phyloP scores from a whole-genome alignment of 2,113 vertebrate genomes.

The Sinosuthora webbiana region DNA sequence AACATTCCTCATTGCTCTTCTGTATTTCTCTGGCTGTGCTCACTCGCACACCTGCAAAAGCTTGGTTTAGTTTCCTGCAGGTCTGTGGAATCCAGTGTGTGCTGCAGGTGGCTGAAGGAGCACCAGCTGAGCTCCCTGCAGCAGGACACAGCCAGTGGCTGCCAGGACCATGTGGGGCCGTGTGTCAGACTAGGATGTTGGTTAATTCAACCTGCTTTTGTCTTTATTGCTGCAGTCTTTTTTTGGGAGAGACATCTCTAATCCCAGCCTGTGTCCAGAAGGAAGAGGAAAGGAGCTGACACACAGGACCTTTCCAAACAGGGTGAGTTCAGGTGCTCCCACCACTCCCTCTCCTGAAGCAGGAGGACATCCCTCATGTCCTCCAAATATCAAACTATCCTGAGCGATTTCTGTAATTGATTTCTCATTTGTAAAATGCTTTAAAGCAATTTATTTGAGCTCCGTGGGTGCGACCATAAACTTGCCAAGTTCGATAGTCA shows the following conservation, averaged over 20 bases:
- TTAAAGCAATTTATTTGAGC: background rate
- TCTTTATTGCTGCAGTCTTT: background rate
- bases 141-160: background rate
- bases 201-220: background rate
- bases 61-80: background rate
- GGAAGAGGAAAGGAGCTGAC: background rate
- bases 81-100: fast-evolving
- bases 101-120: background rate
- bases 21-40: background rate
- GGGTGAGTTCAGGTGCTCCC: background rate
- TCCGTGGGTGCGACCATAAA: background rate
- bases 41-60: background rate
- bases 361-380: background rate
- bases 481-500: background rate
- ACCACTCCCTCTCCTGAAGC: background rate
- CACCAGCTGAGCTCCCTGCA: background rate
- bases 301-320: background rate
- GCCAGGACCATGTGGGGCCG: background rate
- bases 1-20: background rate
- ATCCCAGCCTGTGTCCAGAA: background rate
- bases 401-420: background rate
- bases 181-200: background rate
- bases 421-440: background rate
- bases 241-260: background rate
- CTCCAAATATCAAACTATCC: background rate